Evolutionary conservation across 2,888 invertebrate genomes (phyloP).

Genomic region (Acanthacorydalis orientalis): DNA sequence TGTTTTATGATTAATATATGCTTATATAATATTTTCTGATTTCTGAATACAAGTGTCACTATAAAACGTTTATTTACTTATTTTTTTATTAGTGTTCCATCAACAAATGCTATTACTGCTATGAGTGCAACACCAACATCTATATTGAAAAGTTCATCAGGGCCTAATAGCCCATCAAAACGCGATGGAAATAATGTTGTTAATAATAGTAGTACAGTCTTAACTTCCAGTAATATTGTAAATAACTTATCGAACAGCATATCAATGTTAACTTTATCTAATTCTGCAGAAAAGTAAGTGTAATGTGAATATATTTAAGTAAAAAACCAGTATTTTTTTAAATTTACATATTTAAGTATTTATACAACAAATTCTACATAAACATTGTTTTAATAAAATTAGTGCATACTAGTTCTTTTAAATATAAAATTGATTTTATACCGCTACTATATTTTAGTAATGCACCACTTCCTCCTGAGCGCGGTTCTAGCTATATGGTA

Average conservation of each 20-base stretch:
- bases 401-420: too few relatives aligned
- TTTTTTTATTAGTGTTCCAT: background rate
- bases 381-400: too few relatives aligned
- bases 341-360: background rate
- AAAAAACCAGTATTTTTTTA: background rate
- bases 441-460: conserved; percentile 7
- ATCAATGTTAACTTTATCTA: conserved; percentile 1
- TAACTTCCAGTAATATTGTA: background rate
- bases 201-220: background rate
- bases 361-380: too few relatives aligned
- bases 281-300: background rate
- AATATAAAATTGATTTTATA: too few relatives aligned
- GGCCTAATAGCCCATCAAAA: conserved; percentile 6
- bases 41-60: background rate
- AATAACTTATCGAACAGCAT: conserved; percentile 3
- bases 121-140: background rate
- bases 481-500: conserved; percentile 74
- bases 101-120: background rate
- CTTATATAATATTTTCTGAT: background rate
- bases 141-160: conserved; percentile 5
- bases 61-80: background rate
- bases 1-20: background rate
- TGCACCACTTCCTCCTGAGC: conserved; percentile 67
- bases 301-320: background rate
- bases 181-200: background rate